Conservation (phyloP, 2,797 vertebrate genomes). For the Strix occidentalis region DNA sequence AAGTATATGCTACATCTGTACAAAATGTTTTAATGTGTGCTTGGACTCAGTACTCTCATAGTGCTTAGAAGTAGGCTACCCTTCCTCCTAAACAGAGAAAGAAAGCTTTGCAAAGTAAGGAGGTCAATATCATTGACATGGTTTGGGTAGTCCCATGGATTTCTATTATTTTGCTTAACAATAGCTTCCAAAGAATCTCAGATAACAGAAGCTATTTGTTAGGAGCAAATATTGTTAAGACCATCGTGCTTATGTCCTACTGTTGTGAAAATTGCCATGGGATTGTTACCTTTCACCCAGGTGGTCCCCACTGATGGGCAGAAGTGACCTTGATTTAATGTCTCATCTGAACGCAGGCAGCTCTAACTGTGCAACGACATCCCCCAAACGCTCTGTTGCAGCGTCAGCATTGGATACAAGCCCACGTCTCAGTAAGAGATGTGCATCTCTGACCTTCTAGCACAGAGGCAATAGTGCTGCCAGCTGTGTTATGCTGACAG, state of each 20-base stretch:
- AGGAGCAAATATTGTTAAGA: not conserved
- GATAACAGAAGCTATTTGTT: not conserved
- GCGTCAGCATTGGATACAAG: constrained; percentile 50
- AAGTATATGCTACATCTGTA: not conserved
- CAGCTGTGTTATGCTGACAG: constrained; percentile 61
- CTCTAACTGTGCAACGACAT: not conserved
- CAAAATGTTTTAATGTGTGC: not conserved
- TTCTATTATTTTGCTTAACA: constrained; percentile 20
- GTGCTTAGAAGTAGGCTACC: not conserved
- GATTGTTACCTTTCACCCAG: constrained; percentile 8
- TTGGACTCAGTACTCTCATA: not conserved
- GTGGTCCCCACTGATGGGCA: constrained; percentile 6
- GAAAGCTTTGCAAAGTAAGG: not conserved
- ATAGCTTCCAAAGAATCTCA: not conserved
- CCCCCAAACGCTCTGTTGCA: not conserved
- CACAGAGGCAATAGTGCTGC: constrained; percentile 19
- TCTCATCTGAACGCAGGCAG: not conserved
- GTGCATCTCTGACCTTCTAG: constrained; percentile 49
- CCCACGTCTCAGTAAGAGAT: constrained; percentile 35
- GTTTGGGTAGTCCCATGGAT: not conserved
- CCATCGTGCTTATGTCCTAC: not conserved
- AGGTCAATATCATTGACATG: accelerated
- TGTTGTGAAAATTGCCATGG: not conserved
- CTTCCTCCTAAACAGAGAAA: not conserved
- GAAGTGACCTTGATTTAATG: constrained; percentile 12